These are phyloP conservation scores for Cataglyphis albicans DNA, from an alignment of 2,888 invertebrate species.

Conservation along the genomic window DNA sequence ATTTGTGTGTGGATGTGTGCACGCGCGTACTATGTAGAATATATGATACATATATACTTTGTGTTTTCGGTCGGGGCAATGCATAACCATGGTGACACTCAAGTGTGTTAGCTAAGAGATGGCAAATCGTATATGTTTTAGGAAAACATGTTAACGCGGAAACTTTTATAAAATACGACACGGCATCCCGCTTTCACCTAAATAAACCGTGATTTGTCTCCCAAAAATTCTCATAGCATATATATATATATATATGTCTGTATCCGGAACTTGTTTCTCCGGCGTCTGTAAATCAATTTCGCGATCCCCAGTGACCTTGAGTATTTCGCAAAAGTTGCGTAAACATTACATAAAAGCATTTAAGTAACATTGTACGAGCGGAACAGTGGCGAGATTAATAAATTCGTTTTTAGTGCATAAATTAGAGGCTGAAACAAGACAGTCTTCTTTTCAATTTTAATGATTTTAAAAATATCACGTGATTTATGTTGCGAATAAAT, in stretches of 20 bases:
- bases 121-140: constrained; percentile 34
- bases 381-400: neutral
- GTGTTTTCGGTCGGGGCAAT: constrained; percentile 75
- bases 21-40: constrained; percentile 55
- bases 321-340: neutral
- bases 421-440: neutral
- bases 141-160: constrained; percentile 12
- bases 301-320: constrained; percentile 20
- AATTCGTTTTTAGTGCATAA: neutral
- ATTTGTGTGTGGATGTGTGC: constrained; percentile 10
- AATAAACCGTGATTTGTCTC: constrained; percentile 4
- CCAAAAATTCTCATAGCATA: constrained; percentile 16
- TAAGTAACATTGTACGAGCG: neutral
- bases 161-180: constrained; percentile 19
- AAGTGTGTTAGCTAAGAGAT: constrained; percentile 63
- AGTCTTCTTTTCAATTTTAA: neutral
- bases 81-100: constrained; percentile 70
- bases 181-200: neutral
- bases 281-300: neutral
- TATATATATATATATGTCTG: neutral
- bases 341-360: neutral
- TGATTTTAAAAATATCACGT: neutral
- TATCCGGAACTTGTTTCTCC: constrained; percentile 14
- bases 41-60: constrained; percentile 63
- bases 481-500: neutral